Evolutionary conservation across 2,888 invertebrate species (phyloP).

Genomic region (Eledone cirrhosa): DNA sequence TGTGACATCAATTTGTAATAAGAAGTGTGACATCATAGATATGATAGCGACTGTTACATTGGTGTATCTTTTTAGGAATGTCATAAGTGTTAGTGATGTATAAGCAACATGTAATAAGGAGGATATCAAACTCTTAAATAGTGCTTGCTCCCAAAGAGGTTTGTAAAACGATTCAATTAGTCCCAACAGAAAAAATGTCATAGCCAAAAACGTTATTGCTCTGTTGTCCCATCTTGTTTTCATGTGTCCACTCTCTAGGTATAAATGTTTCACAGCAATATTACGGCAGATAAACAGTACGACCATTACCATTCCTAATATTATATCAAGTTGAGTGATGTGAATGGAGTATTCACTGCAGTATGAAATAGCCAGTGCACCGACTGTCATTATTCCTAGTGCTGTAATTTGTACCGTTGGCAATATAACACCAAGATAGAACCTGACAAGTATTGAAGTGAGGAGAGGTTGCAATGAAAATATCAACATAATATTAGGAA

Average conservation of each 20-base stretch:
- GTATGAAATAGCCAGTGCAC: not conserved
- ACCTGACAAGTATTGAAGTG: not conserved
- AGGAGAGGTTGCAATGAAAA: not conserved
- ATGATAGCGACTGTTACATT: no score
- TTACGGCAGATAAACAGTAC: not conserved
- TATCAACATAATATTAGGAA: not conserved
- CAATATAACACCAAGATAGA: not conserved
- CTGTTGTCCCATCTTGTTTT: not conserved
- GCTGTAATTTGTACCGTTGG: not conserved
- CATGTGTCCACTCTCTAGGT: not conserved
- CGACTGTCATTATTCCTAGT: not conserved
- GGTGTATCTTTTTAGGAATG: no score
- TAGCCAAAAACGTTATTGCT: not conserved
- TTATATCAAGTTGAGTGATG: not conserved
- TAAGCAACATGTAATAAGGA: no score
- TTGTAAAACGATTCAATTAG: no score
- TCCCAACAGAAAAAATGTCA: not conserved
- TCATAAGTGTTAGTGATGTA: no score
- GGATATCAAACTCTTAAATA: no score
- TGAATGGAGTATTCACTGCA: not conserved
- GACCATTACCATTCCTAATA: not conserved
- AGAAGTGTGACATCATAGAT: no score
- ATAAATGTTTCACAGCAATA: not conserved
- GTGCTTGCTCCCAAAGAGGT: no score
- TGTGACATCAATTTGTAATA: no score